Percentiles rank a stretch among this genome's conserved stretches.
These are phyloP conservation scores for Drosophila lowei DNA, from an alignment of 1,140 invertebrate genomes.

Conservation along the genomic window DNA sequence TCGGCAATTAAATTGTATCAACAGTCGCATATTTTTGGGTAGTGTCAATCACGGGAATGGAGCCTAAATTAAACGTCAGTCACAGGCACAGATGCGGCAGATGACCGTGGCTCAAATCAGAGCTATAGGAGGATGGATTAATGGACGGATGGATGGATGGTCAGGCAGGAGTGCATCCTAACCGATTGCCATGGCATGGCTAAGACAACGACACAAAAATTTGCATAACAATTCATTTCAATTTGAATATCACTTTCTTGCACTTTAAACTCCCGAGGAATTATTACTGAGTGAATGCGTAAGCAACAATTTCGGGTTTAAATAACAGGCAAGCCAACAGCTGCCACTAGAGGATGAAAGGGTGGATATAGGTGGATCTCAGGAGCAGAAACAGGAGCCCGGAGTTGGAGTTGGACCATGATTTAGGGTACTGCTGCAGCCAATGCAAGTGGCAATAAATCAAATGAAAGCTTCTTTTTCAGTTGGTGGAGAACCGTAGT, in stretches of 20 bases:
- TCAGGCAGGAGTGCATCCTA: too few relatives aligned
- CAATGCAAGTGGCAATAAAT: constrained; percentile 67
- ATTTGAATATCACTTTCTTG: constrained; percentile 58
- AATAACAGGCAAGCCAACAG: constrained; percentile 42
- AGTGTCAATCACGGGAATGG: constrained; percentile 30
- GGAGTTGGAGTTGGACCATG: constrained; percentile 30
- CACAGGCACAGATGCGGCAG: constrained; percentile 3
- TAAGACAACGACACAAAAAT: constrained; percentile 35
- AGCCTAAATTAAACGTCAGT: constrained; percentile 61
- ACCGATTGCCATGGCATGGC: background rate
- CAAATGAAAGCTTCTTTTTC: constrained; percentile 57
- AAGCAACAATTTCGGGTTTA: constrained; percentile 59
- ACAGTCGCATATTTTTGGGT: constrained; percentile 24
- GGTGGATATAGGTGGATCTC: too few relatives aligned
- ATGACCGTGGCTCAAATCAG: constrained; percentile 4
- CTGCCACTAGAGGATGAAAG: background rate
- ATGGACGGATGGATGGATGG: too few relatives aligned
- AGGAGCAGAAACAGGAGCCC: background rate
- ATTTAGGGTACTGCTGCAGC: constrained; percentile 61
- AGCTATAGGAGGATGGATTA: background rate
- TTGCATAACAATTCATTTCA: constrained; percentile 67
- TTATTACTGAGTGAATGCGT: constrained; percentile 54
- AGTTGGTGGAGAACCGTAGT: background rate
- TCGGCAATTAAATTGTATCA: constrained; percentile 56
- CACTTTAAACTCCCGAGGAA: constrained; percentile 35